These are phyloP conservation scores for Gymnodraco acuticeps DNA, from an alignment of 2,797 vertebrate species.

Conservation along the genomic window DNA sequence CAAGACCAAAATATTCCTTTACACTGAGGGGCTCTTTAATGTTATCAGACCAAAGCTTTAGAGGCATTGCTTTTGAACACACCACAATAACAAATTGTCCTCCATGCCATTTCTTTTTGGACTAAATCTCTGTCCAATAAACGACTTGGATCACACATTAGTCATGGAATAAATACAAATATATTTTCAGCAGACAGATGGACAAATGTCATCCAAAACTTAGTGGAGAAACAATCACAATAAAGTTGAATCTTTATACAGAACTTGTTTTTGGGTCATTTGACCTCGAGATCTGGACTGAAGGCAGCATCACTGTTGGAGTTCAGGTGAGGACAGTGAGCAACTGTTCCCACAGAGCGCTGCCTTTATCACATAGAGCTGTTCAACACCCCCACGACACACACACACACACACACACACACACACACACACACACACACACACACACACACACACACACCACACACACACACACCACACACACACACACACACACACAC, in stretches of 20 bases:
- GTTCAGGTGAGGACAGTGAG: constrained; percentile 43
- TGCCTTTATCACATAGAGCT: constrained; percentile 31
- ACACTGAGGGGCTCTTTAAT: constrained; percentile 32
- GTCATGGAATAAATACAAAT: constrained; percentile 33
- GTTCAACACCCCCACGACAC: constrained; percentile 4
- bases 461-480: too few species aligned
- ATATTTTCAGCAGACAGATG: constrained; percentile 1
- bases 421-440: too few species aligned
- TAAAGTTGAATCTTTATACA: neutral
- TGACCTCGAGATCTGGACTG: constrained; percentile 45
- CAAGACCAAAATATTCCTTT: too few species aligned
- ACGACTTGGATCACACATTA: constrained; percentile 22
- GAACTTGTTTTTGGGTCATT: neutral
- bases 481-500: too few species aligned
- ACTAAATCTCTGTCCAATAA: constrained; percentile 6
- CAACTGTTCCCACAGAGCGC: constrained; percentile 65
- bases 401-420: neutral
- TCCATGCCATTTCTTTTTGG: constrained; percentile 16
- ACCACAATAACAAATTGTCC: constrained; percentile 14
- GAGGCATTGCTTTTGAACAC: neutral
- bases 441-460: too few species aligned
- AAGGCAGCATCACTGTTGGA: constrained; percentile 23
- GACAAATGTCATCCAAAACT: constrained; percentile 12
- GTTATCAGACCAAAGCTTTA: constrained; percentile 39
- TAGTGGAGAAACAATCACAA: neutral